Evolutionary conservation across 2,113 vertebrate species (phyloP), one percentile per base, ranked within the genome.

Genomic region (Rafetus swinhoei): DNA sequence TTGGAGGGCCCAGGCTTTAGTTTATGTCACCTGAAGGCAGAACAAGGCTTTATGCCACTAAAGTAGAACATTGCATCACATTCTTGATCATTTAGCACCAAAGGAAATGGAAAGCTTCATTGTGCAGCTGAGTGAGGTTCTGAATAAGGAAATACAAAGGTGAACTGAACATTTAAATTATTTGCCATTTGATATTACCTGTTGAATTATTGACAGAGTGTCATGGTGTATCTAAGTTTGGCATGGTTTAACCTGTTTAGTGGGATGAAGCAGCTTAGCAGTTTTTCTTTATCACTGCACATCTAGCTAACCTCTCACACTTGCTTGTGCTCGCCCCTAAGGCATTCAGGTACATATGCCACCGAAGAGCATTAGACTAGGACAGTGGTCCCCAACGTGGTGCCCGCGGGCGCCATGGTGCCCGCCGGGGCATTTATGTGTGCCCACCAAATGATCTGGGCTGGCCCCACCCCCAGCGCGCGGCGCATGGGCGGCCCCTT

Each of bases 211-310:
- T 60, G 80, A 62, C 62, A 54, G 45, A 89, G 29, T 35, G 81
- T 6, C 35, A 13, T 19, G 11, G 27, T 13, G 53, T 19, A 62
- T 32, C 56, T 3, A 21, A 5, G 13, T 29, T 19, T n/a, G 6
- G 62, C 2, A 79, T 27, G 1, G 2, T 1, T 15, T 7, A n/a
- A 7, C 24, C 55, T 11, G 1, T 1, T 21, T 32, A 45, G 13
- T 45, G 27, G 45, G 25, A 22, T 32, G 4, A 84, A 92, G 69
- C 0, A 6, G 52, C 24, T 72, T 16, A 81, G 56, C 65, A 55
- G 35, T 7, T 24, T 56, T 5, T 72, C 32, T 7, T 35, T 35
- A 35, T 35, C 65, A 35, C 32, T 72, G 65, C 16, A 21, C 18
- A 72, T 35, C 32, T 72, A 72, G 32, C 32, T 69, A n/a, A 69